phyloP scores from a whole-genome alignment of 2,113 vertebrate genomes.

The Pelecanus crispus region DNA sequence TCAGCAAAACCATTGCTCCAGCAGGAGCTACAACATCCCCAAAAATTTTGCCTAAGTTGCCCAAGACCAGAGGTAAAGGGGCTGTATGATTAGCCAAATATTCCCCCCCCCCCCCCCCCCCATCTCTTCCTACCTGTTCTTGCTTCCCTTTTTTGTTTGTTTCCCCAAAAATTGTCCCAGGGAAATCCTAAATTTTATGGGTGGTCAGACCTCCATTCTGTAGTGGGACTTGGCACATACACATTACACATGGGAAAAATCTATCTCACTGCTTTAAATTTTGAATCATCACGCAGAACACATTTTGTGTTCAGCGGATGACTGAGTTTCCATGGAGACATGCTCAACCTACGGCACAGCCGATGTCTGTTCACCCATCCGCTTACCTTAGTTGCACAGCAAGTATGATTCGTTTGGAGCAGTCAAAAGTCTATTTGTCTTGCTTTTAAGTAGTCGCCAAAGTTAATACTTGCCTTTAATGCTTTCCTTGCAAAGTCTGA shows the following conservation, averaged over 20 bases:
- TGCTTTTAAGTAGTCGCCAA: background rate
- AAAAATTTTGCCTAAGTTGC: background rate
- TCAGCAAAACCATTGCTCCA: background rate
- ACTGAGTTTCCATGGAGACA: conserved; percentile 53
- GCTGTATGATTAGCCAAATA: background rate
- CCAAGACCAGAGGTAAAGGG: background rate
- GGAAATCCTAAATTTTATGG: background rate
- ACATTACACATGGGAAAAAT: background rate
- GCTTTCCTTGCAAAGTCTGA: background rate
- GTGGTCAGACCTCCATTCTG: background rate
- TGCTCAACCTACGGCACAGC: background rate
- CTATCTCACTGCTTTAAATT: background rate
- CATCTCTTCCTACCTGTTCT: background rate
- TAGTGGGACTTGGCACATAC: background rate
- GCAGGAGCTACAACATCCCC: background rate
- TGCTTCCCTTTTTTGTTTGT: background rate
- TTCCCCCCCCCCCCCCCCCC: no score
- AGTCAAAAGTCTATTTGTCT: background rate
- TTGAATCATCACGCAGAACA: background rate
- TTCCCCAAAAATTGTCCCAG: background rate
- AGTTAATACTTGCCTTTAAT: background rate
- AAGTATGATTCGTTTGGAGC: background rate
- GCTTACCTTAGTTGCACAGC: background rate
- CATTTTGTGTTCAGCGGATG: background rate
- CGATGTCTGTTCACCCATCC: conserved; percentile 21